Percentiles rank a stretch among this genome's conserved stretches.
Conservation (phyloP, 2,113 vertebrate species). For the Calidris pugnax region DNA sequence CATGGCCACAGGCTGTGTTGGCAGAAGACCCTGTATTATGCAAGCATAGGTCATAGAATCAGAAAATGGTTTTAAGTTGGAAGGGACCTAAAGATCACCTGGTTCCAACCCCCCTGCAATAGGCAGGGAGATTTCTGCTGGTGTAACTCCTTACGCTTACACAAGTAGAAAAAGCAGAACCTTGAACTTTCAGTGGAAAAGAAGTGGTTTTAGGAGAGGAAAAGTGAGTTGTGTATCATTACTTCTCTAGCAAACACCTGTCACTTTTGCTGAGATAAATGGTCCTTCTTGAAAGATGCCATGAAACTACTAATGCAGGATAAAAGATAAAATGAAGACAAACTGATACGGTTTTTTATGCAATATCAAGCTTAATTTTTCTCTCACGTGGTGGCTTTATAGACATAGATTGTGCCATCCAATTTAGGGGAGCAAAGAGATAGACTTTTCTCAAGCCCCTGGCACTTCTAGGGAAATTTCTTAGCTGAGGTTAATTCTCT, state of each 20-base stretch:
- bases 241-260: background rate
- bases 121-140: background rate
- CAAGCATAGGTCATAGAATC: background rate
- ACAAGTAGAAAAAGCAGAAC: background rate
- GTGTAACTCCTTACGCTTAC: background rate
- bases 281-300: background rate
- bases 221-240: background rate
- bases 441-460: background rate
- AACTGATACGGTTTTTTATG: background rate
- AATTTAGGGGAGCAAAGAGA: background rate
- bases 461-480: background rate
- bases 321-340: background rate
- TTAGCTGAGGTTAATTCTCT: background rate
- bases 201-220: background rate
- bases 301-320: background rate
- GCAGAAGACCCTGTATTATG: background rate
- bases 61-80: too few relatives aligned
- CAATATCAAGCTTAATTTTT: background rate
- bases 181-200: background rate
- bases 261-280: background rate
- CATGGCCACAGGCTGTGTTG: rapidly evolving
- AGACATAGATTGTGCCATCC: background rate
- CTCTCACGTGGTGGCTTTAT: background rate
- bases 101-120: too few relatives aligned
- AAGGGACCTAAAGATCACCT: too few relatives aligned